Conservation (phyloP, 2,797 vertebrate genomes). For the Synanceia verrucosa region DNA sequence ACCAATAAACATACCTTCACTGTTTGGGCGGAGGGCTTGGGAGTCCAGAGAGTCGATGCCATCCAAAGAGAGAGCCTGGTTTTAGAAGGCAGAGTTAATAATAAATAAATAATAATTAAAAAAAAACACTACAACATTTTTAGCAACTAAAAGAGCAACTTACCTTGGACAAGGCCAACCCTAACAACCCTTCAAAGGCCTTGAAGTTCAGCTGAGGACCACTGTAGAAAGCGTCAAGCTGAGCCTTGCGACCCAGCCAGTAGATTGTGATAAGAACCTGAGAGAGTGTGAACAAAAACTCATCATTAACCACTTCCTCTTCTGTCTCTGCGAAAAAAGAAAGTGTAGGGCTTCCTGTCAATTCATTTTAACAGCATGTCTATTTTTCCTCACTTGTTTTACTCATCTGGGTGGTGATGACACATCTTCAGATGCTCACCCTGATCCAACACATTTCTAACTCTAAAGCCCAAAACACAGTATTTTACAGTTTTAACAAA, state of each 20-base stretch:
- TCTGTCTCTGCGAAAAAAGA: background rate
- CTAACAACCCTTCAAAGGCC: conserved; percentile 93
- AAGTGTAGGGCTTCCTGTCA: background rate
- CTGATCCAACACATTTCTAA: background rate
- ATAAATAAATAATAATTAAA: background rate
- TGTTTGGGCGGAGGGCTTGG: conserved; percentile 77
- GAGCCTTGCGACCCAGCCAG: conserved; percentile 95
- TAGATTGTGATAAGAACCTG: conserved; percentile 98
- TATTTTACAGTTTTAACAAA: no score
- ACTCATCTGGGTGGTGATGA: background rate
- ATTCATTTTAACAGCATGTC: background rate
- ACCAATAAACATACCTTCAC: conserved; percentile 82
- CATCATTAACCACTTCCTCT: background rate
- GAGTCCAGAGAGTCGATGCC: conserved; percentile 85
- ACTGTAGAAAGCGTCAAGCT: conserved; percentile 84
- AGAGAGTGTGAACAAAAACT: background rate
- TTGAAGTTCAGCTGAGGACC: conserved; percentile 93
- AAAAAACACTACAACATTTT: background rate
- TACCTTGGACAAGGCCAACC: conserved; percentile 93
- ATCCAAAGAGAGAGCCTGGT: conserved; percentile 88
- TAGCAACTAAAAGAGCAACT: conserved; percentile 12
- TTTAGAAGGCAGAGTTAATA: conserved; percentile 12
- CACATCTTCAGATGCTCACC: background rate
- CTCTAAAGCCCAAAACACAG: background rate
- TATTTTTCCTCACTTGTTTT: background rate